These are phyloP conservation scores for Hyposmocoma kahamanoa DNA, from an alignment of 1,140 invertebrate species.

Conservation along the genomic window DNA sequence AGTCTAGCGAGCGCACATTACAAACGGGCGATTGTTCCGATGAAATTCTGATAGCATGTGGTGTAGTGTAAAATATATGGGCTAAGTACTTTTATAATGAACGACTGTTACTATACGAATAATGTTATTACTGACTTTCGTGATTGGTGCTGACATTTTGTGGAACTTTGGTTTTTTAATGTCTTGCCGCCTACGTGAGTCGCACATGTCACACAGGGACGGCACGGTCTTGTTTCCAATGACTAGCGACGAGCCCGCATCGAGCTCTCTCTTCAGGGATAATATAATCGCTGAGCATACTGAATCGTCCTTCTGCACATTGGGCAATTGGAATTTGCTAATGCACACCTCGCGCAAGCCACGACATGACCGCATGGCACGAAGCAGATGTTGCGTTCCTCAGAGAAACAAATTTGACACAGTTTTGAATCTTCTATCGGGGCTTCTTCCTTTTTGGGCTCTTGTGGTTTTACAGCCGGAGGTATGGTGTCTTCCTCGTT, in stretches of 20 bases:
- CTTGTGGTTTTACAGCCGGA: slow-evolving; percentile 9
- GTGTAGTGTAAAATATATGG: too few species aligned
- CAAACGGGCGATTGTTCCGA: too few species aligned
- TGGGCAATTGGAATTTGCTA: slow-evolving; percentile 79
- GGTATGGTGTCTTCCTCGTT: slow-evolving; percentile 30
- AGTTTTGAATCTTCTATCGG: slow-evolving; percentile 61
- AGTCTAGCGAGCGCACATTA: too few species aligned
- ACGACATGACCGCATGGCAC: slow-evolving; percentile 90
- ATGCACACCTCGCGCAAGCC: slow-evolving; percentile 90
- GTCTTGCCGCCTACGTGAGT: too few species aligned
- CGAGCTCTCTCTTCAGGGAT: slow-evolving; percentile 50
- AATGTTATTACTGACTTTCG: too few species aligned
- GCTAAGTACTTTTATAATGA: too few species aligned
- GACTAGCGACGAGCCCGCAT: slow-evolving; percentile 48
- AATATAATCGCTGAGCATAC: slow-evolving; percentile 63
- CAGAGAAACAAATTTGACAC: slow-evolving; percentile 80
- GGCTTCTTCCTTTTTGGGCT: slow-evolving; percentile 12
- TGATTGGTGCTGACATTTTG: too few species aligned
- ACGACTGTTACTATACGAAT: too few species aligned
- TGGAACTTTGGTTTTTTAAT: too few species aligned
- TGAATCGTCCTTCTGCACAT: slow-evolving; percentile 83
- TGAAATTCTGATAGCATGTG: too few species aligned
- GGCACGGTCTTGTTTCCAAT: too few species aligned
- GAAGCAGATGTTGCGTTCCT: slow-evolving; percentile 89
- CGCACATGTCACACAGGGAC: background rate